phyloP scores from a whole-genome alignment of 53 echinoderm and acorn worm species.

The Mesocentrotus franciscanus region DNA sequence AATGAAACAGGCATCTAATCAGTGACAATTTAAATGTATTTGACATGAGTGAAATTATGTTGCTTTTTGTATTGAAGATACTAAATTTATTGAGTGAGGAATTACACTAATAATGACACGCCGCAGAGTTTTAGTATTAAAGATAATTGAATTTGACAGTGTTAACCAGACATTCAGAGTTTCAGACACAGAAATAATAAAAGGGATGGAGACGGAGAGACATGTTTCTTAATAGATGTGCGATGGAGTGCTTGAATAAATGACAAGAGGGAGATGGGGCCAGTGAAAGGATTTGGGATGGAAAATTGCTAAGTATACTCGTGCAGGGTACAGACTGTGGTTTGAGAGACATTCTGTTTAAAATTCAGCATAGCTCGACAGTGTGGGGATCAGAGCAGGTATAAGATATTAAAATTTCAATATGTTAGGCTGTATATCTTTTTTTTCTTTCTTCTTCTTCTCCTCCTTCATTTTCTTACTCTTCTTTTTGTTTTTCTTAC shows the following conservation, averaged over 20 bases:
- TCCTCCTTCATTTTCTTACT: not conserved
- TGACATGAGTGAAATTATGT: not conserved
- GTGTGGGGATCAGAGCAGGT: not conserved
- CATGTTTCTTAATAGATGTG: constrained; percentile 21
- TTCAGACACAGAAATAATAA: not conserved
- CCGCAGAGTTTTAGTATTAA: not conserved
- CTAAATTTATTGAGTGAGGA: not conserved
- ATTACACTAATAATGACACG: not conserved
- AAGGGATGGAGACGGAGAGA: not conserved
- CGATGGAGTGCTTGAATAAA: constrained; percentile 2
- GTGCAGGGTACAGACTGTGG: not conserved
- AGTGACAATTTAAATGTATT: not conserved
- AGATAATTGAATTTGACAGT: not conserved
- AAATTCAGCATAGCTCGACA: not conserved
- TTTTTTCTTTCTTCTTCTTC: not conserved
- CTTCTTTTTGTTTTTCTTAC: not conserved
- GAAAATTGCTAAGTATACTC: not conserved
- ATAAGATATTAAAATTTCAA: not conserved
- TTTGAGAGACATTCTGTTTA: not conserved
- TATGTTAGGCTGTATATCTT: not conserved
- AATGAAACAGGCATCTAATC: not conserved
- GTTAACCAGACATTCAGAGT: not conserved
- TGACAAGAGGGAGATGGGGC: constrained; percentile 44
- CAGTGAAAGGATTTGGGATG: constrained; percentile 30
- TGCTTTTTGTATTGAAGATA: not conserved